Percentiles rank a stretch among this genome's conserved stretches.
Conservation (phyloP, 2,888 invertebrate species). For the Pheosia tremula region DNA sequence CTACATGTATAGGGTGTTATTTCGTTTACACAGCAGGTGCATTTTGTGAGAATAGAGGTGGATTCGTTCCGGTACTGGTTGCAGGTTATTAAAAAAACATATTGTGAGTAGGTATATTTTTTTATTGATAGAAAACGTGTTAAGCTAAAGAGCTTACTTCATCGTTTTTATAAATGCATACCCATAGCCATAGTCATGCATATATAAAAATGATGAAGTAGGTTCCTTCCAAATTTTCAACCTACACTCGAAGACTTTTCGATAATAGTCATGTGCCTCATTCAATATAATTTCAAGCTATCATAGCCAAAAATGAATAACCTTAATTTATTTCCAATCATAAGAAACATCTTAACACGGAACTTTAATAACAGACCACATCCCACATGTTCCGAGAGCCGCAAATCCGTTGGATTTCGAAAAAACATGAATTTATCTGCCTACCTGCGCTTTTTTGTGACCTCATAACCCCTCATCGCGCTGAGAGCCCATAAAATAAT, state of each 20-base stretch:
- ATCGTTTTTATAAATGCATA: no score
- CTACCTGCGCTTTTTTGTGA: conserved; percentile 13
- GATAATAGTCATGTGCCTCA: background rate
- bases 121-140: no score
- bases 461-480: background rate
- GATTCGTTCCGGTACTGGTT: background rate
- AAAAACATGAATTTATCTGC: background rate
- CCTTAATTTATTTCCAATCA: background rate
- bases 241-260: background rate
- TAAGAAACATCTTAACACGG: background rate
- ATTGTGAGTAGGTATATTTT: no score
- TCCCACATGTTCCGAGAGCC: background rate
- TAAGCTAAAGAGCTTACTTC: no score
- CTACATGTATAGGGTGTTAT: background rate
- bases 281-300: background rate
- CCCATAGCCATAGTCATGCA: no score
- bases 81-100: no score
- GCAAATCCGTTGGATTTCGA: background rate
- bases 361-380: background rate
- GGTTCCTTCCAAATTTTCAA: background rate
- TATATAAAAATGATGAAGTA: background rate
- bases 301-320: background rate
- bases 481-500: conserved; percentile 11
- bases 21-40: background rate
- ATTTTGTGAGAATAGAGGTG: background rate